Conservation (phyloP, 1,140 invertebrate species). For the Pseudomyrmex gracilis region DNA sequence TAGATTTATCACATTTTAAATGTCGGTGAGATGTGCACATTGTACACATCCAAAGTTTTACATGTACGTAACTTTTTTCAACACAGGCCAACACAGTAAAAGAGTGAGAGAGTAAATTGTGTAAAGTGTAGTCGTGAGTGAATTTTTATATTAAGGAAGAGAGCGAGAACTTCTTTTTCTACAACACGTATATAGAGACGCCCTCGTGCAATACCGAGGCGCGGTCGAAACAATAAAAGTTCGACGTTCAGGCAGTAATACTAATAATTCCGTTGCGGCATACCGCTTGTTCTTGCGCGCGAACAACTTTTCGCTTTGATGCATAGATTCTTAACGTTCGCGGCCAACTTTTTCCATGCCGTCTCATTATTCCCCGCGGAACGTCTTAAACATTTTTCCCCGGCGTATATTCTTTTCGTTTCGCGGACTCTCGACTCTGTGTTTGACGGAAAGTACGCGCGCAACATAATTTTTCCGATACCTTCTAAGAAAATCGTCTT, state of each 20-base stretch:
- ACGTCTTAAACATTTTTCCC: slow-evolving; percentile 54
- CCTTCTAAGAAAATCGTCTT: slow-evolving; percentile 47
- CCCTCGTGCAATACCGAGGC: slow-evolving; percentile 25
- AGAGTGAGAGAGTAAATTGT: background rate
- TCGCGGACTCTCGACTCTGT: slow-evolving; percentile 13
- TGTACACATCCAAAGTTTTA: background rate
- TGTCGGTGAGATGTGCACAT: background rate
- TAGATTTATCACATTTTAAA: background rate
- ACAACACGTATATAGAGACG: background rate
- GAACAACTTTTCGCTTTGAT: slow-evolving; percentile 49
- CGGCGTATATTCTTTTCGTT: slow-evolving; percentile 23
- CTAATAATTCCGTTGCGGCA: slow-evolving; percentile 44
- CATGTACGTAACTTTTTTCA: background rate
- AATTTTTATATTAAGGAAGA: slow-evolving; percentile 17
- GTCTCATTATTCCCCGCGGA: slow-evolving; percentile 41
- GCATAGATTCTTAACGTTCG: slow-evolving; percentile 48
- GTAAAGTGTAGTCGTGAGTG: background rate
- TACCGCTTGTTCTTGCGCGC: slow-evolving; percentile 30
- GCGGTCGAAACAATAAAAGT: slow-evolving; percentile 48
- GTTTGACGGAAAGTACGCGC: slow-evolving; percentile 31
- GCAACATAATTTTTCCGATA: slow-evolving; percentile 52
- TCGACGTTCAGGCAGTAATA: slow-evolving; percentile 21
- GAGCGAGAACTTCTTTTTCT: slow-evolving; percentile 28
- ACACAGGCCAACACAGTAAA: background rate
- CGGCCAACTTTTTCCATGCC: slow-evolving; percentile 48